Percentiles rank a stretch among this genome's conserved stretches.
Evolutionary conservation across 2,797 vertebrate genomes (phyloP).

Genomic region (Siniperca scherzeri): DNA sequence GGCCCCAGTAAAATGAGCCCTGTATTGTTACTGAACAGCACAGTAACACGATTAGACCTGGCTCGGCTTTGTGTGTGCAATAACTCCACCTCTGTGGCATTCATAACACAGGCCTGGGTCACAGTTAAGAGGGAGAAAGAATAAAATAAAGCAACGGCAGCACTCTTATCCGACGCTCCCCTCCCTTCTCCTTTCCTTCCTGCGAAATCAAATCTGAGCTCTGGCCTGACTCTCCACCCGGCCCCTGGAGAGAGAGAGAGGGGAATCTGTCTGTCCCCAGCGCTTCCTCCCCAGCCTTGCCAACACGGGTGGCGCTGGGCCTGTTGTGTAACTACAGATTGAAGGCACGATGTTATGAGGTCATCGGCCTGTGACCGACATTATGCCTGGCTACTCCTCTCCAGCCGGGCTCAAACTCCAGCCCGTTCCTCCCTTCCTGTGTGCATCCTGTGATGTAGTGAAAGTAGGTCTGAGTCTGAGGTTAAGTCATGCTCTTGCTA

Average conservation of each 20-base stretch:
- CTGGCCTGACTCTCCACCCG: slow-evolving; percentile 76
- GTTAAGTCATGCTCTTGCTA: slow-evolving; percentile 34
- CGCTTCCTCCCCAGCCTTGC: slow-evolving; percentile 74
- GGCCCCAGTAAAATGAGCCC: slow-evolving; percentile 49
- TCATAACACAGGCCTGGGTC: slow-evolving; percentile 70
- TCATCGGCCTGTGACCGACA: slow-evolving; percentile 70
- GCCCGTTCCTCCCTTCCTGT: slow-evolving; percentile 70
- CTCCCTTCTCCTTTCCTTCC: slow-evolving; percentile 88
- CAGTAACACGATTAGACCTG: slow-evolving; percentile 75
- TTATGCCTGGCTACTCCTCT: slow-evolving; percentile 46
- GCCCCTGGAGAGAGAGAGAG: slow-evolving; percentile 70
- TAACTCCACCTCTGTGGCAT: slow-evolving; percentile 78
- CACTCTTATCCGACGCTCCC: slow-evolving; percentile 78
- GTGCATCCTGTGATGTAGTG: slow-evolving; percentile 65
- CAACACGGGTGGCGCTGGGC: slow-evolving; percentile 60
- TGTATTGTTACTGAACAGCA: slow-evolving; percentile 76
- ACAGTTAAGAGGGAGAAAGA: slow-evolving; percentile 63
- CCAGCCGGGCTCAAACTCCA: slow-evolving; percentile 47
- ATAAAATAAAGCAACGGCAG: slow-evolving; percentile 77
- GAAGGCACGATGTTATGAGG: slow-evolving; percentile 73
- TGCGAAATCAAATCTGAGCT: slow-evolving; percentile 84
- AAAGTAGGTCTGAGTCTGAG: slow-evolving; percentile 71
- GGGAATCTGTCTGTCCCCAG: slow-evolving; percentile 73
- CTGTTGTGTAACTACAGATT: slow-evolving; percentile 72
- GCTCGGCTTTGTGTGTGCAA: slow-evolving; percentile 69